Base-by-base conservation (phyloP, 1,140 invertebrate species). In the Trichomalopsis sarcophagae region DNA sequence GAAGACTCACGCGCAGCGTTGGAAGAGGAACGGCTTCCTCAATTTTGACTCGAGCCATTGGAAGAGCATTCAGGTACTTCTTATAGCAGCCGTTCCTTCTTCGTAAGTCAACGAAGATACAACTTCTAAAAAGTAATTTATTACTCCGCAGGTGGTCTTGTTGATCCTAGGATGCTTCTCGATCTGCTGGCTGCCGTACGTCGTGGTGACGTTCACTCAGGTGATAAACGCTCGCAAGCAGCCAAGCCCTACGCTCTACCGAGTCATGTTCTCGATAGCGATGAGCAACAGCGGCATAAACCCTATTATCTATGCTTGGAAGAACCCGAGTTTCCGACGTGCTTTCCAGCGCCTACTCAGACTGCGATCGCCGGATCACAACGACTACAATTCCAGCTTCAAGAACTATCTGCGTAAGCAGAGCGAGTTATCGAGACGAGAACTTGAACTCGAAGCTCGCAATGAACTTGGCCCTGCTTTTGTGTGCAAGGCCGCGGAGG, bases 221-320 rank as follows among this genome's bases (percentile, higher is more conserved):
- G 94, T 95, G 47, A 92, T 95, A 44, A 93, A 94, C 30, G 90
- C 91, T 55, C 88, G 92, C 9, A 91, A 93, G 68, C 93, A 94
- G 84, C 94, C 92, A 84, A 89, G 89, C 10, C 92, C 94, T 36
- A 91, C 95, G 68, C 91, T 95, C 36, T 97, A 97, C 91, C 95
- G 96, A 87, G 91, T 94, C 0, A 94, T 95, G 27, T 96, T 96
- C 82, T 96, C 95, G 2, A 92, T 97, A 71, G 96, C 96, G 5
- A 95, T 97, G 89, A 94, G 95, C 50, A 97, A 97, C 91, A 97
- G 96, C 2, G 95, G 95, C 9, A 94, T 97, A 81, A 97, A 97
- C 91, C 96, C 96, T 2, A 91, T 97, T 21, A 97, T 97, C 87
- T 97, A 97, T 91, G 96, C 96, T 14, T 97, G 96, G 96, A 97